phyloP scores from a whole-genome alignment of 2,888 invertebrate species.

The Caenorhabditis panamensis region DNA sequence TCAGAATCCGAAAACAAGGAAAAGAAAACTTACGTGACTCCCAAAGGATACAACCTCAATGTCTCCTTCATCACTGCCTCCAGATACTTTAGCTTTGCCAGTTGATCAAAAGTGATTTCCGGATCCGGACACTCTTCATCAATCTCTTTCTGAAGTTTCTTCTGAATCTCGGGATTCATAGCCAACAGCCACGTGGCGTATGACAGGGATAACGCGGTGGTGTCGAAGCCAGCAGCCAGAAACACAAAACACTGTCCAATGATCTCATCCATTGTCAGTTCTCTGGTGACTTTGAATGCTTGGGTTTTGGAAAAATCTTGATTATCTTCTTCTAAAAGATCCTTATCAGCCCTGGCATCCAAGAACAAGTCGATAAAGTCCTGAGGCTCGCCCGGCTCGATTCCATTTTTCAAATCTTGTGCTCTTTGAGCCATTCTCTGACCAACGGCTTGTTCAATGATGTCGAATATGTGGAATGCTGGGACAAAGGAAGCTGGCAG shows the following conservation, averaged over 20 bases:
- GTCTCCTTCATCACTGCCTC: slow-evolving; percentile 64
- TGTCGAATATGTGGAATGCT: slow-evolving; percentile 20
- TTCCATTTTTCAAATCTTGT: slow-evolving; percentile 24
- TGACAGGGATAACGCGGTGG: slow-evolving; percentile 83
- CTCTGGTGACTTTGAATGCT: slow-evolving; percentile 60
- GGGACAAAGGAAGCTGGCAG: slow-evolving; percentile 39
- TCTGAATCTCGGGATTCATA: slow-evolving; percentile 78
- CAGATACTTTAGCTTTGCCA: slow-evolving; percentile 55
- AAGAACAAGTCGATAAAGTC: too few relatives aligned
- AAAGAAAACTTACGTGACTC: slow-evolving; percentile 62
- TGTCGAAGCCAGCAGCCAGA: slow-evolving; percentile 83
- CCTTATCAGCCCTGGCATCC: slow-evolving; percentile 65
- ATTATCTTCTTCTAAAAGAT: slow-evolving; percentile 31
- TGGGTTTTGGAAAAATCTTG: slow-evolving; percentile 23
- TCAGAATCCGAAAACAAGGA: too few relatives aligned
- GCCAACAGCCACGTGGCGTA: slow-evolving; percentile 83
- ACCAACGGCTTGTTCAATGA: slow-evolving; percentile 55
- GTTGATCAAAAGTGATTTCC: slow-evolving; percentile 20
- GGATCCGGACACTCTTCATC: slow-evolving; percentile 60
- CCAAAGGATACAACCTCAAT: slow-evolving; percentile 59
- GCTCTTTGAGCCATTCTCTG: slow-evolving; percentile 49
- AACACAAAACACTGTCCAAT: slow-evolving; percentile 72
- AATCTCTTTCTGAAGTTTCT: slow-evolving; percentile 69
- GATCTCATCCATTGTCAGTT: slow-evolving; percentile 71
- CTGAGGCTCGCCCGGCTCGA: slow-evolving; percentile 58